Evolutionary conservation across 1,140 invertebrate genomes (phyloP), one percentile per base, ranked within the genome.

Genomic region (Drosophila burlai): DNA sequence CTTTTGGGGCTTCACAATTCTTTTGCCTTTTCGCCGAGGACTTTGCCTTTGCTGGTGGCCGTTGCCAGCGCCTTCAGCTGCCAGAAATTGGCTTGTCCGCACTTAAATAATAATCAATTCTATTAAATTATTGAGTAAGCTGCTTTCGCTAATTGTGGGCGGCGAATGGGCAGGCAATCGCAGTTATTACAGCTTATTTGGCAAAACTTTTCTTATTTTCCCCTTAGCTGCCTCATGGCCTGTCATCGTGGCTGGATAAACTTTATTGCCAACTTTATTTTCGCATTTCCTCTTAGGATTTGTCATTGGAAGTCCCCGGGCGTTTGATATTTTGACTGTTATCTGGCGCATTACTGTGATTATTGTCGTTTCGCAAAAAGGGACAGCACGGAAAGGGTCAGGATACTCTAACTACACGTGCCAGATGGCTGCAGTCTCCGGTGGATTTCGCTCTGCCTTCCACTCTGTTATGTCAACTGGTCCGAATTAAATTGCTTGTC

Each of bases 91-190:
- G 68, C 68, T 76, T 80, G 79, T 85, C 82, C 71, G 79, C 81
- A 85, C 85, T 90, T 90, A 90, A 90, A 90, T 90, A 90, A 90
- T 90, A 90, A 90, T 90, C 86, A 90, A 90, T 90, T 90, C 66
- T 66, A 89, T 89, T 89, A 82, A 89, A 89, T 89, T 89, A 89
- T 90, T 90, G 71, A 84, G 74, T 79, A 83, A 73, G 79, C 63
- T 67, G 65, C 50, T 82, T 75, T 79, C 65, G 75, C 81, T 90
- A 90, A 89, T 89, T 89, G 85, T 84, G 75, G 64, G 85, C 46
- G 69, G 65, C 34, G 11, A 18, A 21, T 9, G 57, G 63, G 59
- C 26, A 38, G 54, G 61, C 47, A 29, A 26, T 46, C 34, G 61
- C 55, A 81, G 79, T 86, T 85, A 81, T 85, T 85, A 84, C 54